A percentile compares a stretch with the other conserved stretches of the same genome.
Evolutionary conservation across 2,113 vertebrate genomes (phyloP).

Genomic region (Lophius piscatorius): DNA sequence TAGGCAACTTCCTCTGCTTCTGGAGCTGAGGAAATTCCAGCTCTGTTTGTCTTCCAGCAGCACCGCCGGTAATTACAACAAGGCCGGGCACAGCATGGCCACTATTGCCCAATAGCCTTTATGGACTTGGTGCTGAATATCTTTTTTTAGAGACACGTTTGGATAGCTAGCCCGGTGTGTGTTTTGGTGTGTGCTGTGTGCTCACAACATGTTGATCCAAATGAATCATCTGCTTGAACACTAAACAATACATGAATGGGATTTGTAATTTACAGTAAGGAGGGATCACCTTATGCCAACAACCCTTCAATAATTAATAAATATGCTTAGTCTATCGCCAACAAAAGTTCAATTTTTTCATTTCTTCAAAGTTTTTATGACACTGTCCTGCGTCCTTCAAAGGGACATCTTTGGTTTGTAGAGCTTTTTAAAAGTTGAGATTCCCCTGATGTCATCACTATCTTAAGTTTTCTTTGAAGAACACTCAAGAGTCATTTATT

Average conservation of each 20-base stretch:
- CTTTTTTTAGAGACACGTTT: conserved; percentile 18
- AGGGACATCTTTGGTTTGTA: no score
- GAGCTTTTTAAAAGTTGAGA: no score
- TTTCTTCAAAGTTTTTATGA: no score
- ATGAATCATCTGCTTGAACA: conserved; percentile 69
- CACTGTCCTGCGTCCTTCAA: no score
- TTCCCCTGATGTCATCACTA: no score
- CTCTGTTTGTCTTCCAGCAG: conserved; percentile 27
- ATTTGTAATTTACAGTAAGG: conserved; percentile 7
- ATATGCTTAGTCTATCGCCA: no score
- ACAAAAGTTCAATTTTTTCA: no score
- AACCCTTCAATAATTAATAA: no score
- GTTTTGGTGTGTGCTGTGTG: conserved; percentile 63
- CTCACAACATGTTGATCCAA: conserved; percentile 46
- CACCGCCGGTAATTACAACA: background rate
- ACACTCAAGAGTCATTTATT: no score
- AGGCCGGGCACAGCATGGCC: background rate
- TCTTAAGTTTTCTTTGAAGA: no score
- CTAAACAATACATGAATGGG: conserved; percentile 14
- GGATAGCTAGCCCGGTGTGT: conserved; percentile 39
- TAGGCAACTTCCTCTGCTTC: conserved; percentile 61
- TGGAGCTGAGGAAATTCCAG: conserved; percentile 58
- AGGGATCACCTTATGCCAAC: no score
- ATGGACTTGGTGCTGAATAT: background rate
- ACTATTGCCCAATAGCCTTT: background rate